Percentiles rank a stretch among this genome's conserved stretches.
Conservation (phyloP, 2,797 vertebrate species). For the Danio tinwini region DNA sequence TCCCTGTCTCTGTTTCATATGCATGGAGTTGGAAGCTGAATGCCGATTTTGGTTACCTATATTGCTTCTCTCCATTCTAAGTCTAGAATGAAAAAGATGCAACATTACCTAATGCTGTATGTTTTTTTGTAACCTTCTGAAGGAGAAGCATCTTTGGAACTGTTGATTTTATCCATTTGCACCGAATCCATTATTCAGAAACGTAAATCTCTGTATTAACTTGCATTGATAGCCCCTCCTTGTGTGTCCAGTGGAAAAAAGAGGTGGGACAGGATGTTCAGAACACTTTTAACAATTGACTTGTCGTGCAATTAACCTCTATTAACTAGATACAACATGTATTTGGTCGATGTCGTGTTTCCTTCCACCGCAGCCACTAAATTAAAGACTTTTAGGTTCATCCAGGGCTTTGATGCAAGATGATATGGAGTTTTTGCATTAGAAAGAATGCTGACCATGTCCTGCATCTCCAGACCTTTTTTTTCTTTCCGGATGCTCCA, state of each 20-base stretch:
- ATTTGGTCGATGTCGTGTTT: constrained; percentile 2
- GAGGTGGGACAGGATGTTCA: constrained; percentile 22
- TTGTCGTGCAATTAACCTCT: constrained; percentile 9
- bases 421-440: constrained; percentile 62
- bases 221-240: constrained; percentile 54
- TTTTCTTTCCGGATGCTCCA: constrained; percentile 23
- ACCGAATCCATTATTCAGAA: constrained; percentile 60
- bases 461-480: constrained; percentile 45
- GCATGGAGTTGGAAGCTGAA: constrained; percentile 76
- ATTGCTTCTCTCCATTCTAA: constrained; percentile 66
- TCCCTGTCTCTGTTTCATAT: constrained; percentile 80
- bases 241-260: constrained; percentile 11
- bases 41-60: constrained; percentile 69
- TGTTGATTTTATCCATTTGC: constrained; percentile 56
- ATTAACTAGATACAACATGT: constrained; percentile 2
- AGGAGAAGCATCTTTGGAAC: constrained; percentile 59
- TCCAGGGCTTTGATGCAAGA: constrained; percentile 51
- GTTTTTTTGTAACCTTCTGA: constrained; percentile 65
- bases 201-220: constrained; percentile 61
- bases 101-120: constrained; percentile 47
- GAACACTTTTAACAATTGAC: constrained; percentile 6
- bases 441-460: constrained; percentile 59
- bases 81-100: constrained; percentile 70
- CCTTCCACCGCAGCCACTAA: constrained; percentile 7
- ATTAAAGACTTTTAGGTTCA: constrained; percentile 17